phyloP scores from a whole-genome alignment of 2,888 invertebrate species.

The Chesias legatella region DNA sequence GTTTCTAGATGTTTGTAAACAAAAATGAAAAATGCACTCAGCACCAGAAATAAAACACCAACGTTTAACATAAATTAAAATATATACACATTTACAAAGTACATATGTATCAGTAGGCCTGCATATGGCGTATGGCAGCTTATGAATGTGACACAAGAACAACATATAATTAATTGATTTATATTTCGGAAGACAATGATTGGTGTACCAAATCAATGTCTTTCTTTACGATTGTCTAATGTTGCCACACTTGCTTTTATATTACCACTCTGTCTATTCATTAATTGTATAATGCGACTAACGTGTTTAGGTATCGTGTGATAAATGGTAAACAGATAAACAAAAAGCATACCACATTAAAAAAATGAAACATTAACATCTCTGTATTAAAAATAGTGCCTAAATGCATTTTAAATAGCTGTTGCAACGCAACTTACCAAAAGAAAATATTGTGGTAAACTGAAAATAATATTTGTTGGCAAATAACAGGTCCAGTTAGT shows the following conservation, averaged over 20 bases:
- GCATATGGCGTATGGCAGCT: conserved; percentile 17
- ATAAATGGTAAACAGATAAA: conserved; percentile 1
- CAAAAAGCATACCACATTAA: conserved; percentile 5
- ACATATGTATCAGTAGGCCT: conserved; percentile 27
- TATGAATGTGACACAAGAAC: conserved; percentile 9
- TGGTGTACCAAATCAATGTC: neutral
- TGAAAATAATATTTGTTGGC: conserved; percentile 7
- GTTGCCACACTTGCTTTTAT: conserved; percentile 1
- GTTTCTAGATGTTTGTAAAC: conserved; percentile 32
- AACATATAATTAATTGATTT: neutral
- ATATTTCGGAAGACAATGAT: neutral
- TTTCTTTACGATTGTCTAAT: neutral
- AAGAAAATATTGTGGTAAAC: too few species aligned
- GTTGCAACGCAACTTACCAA: too few species aligned
- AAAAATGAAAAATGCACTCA: conserved; percentile 54
- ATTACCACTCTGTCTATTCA: conserved; percentile 3
- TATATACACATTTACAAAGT: conserved; percentile 69
- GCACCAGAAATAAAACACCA: conserved; percentile 61
- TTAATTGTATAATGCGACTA: conserved; percentile 2
- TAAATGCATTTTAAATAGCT: conserved; percentile 12
- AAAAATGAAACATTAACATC: neutral
- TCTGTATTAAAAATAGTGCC: conserved; percentile 3
- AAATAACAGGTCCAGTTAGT: conserved; percentile 13
- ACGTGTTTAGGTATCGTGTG: conserved; percentile 8
- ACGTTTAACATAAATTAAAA: conserved; percentile 63